Evolutionary conservation across 1,140 invertebrate species (phyloP), one percentile per base, ranked within the genome.

Genomic region (Luehdorfia chinensis): DNA sequence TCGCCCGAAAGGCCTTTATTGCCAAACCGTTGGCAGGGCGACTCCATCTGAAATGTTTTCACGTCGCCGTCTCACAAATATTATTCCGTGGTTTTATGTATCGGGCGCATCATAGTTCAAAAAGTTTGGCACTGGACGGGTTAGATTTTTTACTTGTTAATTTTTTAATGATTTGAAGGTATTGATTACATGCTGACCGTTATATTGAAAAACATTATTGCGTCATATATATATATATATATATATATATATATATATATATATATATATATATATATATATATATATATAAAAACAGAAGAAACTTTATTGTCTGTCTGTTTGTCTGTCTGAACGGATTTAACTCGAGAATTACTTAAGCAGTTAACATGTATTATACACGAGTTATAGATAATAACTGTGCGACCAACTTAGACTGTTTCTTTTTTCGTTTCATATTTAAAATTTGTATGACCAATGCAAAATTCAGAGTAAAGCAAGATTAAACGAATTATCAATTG

Each of bases 1-100:
- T 88, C 80, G 75, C 75, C 72, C 72, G 71, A 72, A 77, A 83
- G 78, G 78, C 79, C 78, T 84, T 86, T 84, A 86, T 83, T 65
- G 72, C 71, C 73, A 57, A 67, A 67, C 67, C 75, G 79, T 77
- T 67, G 66, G 5, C n/a, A 2, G 18, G 18, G 34, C 15, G 16
- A 1, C 8, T 5, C 18, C 18, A 23, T 21, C 11, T 23, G 11
- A 4, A 37, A 41, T 41, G 23, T 27, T 41, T 41, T 41, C 23
- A 19, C 64, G 57, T 64, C 52, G 57, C 53, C 59, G 49, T n/a
- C n/a, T n/a, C 55, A 61, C 73, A 75, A 81, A 77, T 77, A 80
- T 71, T 71, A 74, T 72, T 71, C 52, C 69, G 78, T 80, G 60
- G 75, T 63, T 81, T 84, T 78, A 81, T 84, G 79, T 84, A 83